A percentile compares a stretch with the other conserved stretches of the same genome.
Conservation (phyloP, 2,113 vertebrate species). For the Centropus bengalensis region DNA sequence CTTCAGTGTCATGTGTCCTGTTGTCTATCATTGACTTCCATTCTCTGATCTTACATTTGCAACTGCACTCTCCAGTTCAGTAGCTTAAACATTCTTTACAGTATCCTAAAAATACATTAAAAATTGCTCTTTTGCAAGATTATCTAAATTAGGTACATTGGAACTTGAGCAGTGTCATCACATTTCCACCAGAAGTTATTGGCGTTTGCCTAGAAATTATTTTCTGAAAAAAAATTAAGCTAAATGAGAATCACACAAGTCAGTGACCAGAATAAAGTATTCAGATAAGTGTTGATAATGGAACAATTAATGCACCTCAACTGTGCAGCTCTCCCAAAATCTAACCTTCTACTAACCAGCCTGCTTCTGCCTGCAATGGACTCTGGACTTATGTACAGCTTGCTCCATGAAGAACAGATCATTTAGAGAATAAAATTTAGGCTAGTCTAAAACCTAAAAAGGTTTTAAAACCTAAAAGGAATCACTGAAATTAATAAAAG, state of each 20-base stretch:
- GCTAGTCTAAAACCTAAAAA: not conserved
- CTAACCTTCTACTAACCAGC: no score
- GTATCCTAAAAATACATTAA: constrained; percentile 15
- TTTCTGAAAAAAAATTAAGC: constrained; percentile 45
- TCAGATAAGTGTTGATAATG: not conserved
- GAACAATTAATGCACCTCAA: not conserved
- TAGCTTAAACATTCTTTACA: not conserved
- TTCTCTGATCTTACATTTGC: constrained; percentile 11
- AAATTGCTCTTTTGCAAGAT: constrained; percentile 5
- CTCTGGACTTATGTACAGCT: not conserved
- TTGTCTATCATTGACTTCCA: not conserved
- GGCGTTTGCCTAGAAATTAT: constrained; percentile 32
- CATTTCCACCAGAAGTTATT: constrained; percentile 23
- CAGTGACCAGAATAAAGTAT: not conserved
- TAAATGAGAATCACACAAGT: not conserved
- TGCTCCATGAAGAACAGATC: not conserved
- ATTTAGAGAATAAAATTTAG: not conserved
- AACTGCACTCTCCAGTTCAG: not conserved
- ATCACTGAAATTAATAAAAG: not conserved
- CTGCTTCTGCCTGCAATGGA: not conserved
- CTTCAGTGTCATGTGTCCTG: not conserved
- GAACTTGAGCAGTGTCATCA: constrained; percentile 17
- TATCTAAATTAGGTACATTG: not conserved
- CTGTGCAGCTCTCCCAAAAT: not conserved
- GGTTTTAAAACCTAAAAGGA: not conserved